These are phyloP conservation scores for Itoplectis maculator DNA, from an alignment of 2,888 invertebrate genomes.

Conservation along the genomic window DNA sequence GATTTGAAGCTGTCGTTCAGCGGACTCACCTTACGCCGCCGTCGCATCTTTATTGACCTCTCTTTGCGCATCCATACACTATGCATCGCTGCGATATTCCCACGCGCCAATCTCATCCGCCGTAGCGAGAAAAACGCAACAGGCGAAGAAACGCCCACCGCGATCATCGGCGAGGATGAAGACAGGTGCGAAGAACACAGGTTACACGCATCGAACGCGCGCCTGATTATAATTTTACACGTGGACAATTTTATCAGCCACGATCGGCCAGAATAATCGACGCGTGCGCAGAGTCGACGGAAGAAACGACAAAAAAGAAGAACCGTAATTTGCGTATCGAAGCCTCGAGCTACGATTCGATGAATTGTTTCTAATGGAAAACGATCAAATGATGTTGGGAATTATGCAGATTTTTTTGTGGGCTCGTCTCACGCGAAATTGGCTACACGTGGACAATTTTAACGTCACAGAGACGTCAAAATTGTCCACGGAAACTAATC, in stretches of 20 bases:
- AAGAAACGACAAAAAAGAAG: background rate
- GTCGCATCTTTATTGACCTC: slow-evolving; percentile 58
- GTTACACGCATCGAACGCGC: slow-evolving; percentile 11
- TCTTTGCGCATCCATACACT: slow-evolving; percentile 59
- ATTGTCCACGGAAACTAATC: background rate
- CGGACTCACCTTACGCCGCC: slow-evolving; percentile 35
- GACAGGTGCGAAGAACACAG: slow-evolving; percentile 53
- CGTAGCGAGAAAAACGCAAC: slow-evolving; percentile 37
- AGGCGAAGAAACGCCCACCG: slow-evolving; percentile 20
- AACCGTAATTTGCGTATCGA: background rate
- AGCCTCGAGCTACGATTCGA: background rate
- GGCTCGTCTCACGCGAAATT: too few species aligned
- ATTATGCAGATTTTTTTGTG: too few species aligned
- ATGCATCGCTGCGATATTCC: slow-evolving; percentile 60
- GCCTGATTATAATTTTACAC: slow-evolving; percentile 27
- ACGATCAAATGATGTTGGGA: too few species aligned
- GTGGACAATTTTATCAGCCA: slow-evolving; percentile 9
- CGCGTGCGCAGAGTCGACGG: background rate
- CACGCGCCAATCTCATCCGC: slow-evolving; percentile 62
- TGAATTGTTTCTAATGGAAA: too few species aligned
- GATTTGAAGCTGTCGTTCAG: background rate
- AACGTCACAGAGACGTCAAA: too few species aligned
- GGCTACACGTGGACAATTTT: too few species aligned
- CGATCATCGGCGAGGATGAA: slow-evolving; percentile 40
- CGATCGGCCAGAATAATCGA: background rate